Conservation (phyloP, 2,113 vertebrate genomes). For the Lycocorax pyrrhopterus region DNA sequence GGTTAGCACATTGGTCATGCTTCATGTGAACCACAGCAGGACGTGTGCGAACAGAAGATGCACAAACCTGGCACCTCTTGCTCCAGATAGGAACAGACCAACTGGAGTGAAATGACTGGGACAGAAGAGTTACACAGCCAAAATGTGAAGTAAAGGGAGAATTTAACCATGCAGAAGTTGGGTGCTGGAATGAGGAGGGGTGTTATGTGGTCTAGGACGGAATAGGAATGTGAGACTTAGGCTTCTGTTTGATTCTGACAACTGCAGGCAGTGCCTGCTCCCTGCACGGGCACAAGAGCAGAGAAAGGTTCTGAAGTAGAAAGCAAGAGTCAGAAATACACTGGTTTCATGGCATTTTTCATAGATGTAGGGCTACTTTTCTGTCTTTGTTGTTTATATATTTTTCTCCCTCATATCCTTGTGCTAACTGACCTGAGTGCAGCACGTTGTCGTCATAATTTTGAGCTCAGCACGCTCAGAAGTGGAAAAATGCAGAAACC, state of each 20-base stretch:
- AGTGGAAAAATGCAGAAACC: background rate
- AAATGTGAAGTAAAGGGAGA: background rate
- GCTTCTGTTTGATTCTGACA: background rate
- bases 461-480: background rate
- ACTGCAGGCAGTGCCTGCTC: background rate
- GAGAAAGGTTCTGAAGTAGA: background rate
- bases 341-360: background rate
- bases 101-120: background rate
- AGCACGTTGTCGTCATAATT: background rate
- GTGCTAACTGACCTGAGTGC: background rate
- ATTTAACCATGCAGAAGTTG: background rate
- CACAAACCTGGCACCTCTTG: background rate
- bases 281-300: background rate
- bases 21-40: background rate
- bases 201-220: background rate
- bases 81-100: background rate
- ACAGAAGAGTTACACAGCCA: background rate
- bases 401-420: background rate
- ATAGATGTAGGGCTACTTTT: background rate
- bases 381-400: background rate
- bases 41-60: background rate
- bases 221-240: background rate
- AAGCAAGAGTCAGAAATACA: background rate
- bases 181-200: background rate
- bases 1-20: slow-evolving; percentile 9